phyloP scores from a whole-genome alignment of 2,113 vertebrate species.

The Cyanoramphus novaezelandiae region DNA sequence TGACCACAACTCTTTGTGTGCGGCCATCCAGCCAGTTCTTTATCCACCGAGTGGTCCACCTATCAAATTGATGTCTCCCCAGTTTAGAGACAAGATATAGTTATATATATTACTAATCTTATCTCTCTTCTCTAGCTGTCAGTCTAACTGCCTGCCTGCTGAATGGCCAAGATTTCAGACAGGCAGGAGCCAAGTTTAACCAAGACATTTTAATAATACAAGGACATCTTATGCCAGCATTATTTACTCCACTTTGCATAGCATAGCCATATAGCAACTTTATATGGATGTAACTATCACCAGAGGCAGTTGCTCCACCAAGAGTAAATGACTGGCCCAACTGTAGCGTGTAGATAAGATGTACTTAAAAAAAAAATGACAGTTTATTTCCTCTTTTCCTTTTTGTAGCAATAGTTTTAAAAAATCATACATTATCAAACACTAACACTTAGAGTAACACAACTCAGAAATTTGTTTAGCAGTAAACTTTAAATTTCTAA shows the following conservation, averaged over 20 bases:
- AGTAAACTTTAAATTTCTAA: neutral
- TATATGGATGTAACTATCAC: accelerated
- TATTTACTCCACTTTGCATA: neutral
- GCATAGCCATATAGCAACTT: neutral
- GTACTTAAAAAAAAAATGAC: neutral
- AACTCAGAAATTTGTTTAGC: neutral
- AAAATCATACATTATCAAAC: neutral
- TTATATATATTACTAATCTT: neutral
- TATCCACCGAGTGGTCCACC: too few species aligned
- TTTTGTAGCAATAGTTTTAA: neutral
- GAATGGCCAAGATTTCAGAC: neutral
- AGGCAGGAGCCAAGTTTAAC: neutral
- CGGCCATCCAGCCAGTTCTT: too few species aligned
- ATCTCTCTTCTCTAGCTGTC: neutral
- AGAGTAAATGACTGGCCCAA: accelerated
- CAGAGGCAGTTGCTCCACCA: neutral
- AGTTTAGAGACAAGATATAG: neutral
- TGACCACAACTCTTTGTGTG: too few species aligned
- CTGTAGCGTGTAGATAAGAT: neutral
- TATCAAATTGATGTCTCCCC: too few species aligned
- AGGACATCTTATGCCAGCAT: neutral
- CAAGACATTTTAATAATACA: neutral
- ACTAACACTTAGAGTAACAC: neutral
- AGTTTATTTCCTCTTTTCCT: neutral
- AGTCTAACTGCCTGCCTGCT: neutral